Conservation (phyloP, 2,888 invertebrate genomes). For the Masnerella sp. region DNA sequence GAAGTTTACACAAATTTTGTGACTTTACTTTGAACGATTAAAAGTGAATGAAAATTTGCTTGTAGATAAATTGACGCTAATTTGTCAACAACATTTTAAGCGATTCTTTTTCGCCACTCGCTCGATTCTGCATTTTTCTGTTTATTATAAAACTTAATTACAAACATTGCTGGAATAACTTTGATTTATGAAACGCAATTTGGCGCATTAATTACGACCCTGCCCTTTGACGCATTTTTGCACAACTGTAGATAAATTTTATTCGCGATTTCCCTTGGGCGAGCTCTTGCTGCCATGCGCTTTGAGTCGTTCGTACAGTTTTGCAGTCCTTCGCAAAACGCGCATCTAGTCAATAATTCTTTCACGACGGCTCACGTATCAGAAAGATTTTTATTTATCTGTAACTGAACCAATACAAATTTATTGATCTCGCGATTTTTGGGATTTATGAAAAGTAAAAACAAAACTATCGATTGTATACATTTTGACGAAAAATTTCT, state of each 20-base stretch:
- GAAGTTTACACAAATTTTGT: too few species aligned
- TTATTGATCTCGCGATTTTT: too few species aligned
- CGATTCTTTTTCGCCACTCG: too few species aligned
- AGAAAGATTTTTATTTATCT: too few species aligned
- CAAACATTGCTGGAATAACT: background rate
- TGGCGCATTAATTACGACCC: slow-evolving; percentile 17
- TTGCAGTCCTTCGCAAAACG: slow-evolving; percentile 20
- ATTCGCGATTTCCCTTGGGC: slow-evolving; percentile 42
- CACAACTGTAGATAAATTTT: slow-evolving; percentile 38
- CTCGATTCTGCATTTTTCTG: background rate
- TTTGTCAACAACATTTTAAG: too few species aligned
- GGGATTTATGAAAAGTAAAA: too few species aligned
- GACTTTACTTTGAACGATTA: too few species aligned
- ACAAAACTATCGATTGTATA: too few species aligned
- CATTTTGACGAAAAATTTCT: too few species aligned
- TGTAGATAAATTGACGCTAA: too few species aligned
- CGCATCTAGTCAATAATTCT: slow-evolving; percentile 47
- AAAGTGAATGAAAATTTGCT: too few species aligned
- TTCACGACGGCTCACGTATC: slow-evolving; percentile 56
- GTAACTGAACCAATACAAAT: too few species aligned
- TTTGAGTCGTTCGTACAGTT: slow-evolving; percentile 29
- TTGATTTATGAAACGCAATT: slow-evolving; percentile 8
- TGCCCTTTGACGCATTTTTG: slow-evolving; percentile 20
- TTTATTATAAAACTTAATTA: background rate
- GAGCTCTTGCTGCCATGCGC: slow-evolving; percentile 11